phyloP scores from a whole-genome alignment of 2,888 invertebrate species.

The Eurois occulta region DNA sequence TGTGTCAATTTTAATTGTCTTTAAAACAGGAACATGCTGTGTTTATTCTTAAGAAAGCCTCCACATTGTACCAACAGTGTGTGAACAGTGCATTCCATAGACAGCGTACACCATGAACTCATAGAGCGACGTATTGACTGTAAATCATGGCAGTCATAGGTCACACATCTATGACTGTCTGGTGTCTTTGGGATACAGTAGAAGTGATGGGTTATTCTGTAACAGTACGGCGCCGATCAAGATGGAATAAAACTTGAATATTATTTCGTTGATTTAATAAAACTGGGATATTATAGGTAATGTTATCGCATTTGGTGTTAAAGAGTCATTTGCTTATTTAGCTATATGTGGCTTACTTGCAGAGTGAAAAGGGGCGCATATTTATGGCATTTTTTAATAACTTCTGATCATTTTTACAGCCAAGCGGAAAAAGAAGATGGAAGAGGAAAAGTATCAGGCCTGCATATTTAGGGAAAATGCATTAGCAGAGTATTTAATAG shows the following conservation, averaged over 20 bases:
- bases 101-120: slow-evolving; percentile 42
- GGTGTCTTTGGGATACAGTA: slow-evolving; percentile 64
- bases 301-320: not conserved
- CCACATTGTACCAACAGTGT: slow-evolving; percentile 31
- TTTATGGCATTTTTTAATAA: not conserved
- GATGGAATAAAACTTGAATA: not conserved
- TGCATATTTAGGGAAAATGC: not conserved
- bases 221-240: not conserved
- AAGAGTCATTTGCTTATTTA: too few species aligned
- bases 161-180: slow-evolving; percentile 75
- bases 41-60: slow-evolving; percentile 22
- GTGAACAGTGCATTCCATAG: slow-evolving; percentile 69
- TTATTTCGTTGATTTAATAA: not conserved
- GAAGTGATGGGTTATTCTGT: slow-evolving; percentile 68
- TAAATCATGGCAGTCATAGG: slow-evolving; percentile 84
- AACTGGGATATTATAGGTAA: not conserved
- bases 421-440: not conserved
- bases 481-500: not conserved
- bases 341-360: too few species aligned
- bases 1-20: not conserved
- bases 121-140: slow-evolving; percentile 75
- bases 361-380: not conserved
- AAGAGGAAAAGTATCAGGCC: not conserved
- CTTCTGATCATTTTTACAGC: not conserved
- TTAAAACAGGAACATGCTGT: not conserved